Evolutionary conservation across 2,888 invertebrate genomes (phyloP), one percentile per base, ranked within the genome.

Genomic region (Clusia tigrina): DNA sequence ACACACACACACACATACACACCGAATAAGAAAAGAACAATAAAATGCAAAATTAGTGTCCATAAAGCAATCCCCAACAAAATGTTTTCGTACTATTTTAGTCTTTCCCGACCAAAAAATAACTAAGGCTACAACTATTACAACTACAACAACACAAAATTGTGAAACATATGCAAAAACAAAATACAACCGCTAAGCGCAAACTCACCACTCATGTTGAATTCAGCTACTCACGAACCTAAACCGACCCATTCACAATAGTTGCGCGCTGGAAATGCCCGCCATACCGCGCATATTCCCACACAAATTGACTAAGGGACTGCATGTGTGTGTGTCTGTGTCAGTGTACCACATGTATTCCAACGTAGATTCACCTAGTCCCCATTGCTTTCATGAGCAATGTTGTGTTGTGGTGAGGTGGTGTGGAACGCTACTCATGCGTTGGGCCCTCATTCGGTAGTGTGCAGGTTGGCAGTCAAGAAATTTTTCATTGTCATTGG

Each of bases 401-500:
- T n/a, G n/a, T 17, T 17, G 5, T 17, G n/a, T 48, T 18, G 6
- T 17, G 20, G 17, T 20, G 2, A 52, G 52, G 52, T n/a, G 9
- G 20, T 20, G 20, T 52, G 5, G n/a, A 23, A 10, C 6, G 3
- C 52, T 12, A 23, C 15, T 9, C 18, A 24, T 52, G 24, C 18
- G 10, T 12, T 3, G 2, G 52, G 6, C 24, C 5, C 5, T 10
- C 5, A n/a, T 18, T 10, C n/a, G 48, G 48, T 48, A 18, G 37
- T 37, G 37, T 15, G n/a, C n/a, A n/a, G n/a, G 48, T 6, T 10
- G 48, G n/a, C 48, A 48, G 5, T 48, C 9, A 22, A 67, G 51
- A 52, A 62, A 55, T 67, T 48, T n/a, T 69, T 70, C 70, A 70
- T 70, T 70, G 69, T 69, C 70, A 70, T 65, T 67, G 70, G 69